Evolutionary conservation across 2,113 vertebrate genomes (phyloP).

Genomic region (Pycnonotus jocosus): DNA sequence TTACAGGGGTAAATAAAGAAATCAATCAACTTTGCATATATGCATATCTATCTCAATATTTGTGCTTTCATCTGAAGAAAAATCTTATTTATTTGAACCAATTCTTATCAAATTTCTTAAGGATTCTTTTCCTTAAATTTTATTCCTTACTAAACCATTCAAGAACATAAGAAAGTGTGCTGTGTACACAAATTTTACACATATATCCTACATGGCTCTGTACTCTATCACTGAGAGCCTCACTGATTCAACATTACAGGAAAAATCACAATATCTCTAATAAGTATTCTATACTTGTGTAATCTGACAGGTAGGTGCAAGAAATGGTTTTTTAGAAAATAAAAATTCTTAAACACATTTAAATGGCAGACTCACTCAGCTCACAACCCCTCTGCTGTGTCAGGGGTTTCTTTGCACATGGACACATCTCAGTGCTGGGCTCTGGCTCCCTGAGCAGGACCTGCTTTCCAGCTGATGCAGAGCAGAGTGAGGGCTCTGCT

Average conservation of each 20-base stretch:
- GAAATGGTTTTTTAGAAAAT: neutral
- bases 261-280: neutral
- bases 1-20: neutral
- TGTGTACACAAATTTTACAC: neutral
- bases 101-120: neutral
- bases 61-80: neutral
- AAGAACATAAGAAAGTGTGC: rapidly evolving
- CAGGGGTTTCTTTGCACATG: neutral
- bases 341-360: neutral
- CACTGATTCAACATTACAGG: neutral
- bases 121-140: neutral
- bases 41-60: neutral
- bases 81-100: neutral
- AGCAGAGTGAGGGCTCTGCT: neutral
- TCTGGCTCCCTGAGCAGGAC: neutral
- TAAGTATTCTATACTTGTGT: neutral
- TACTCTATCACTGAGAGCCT: rapidly evolving
- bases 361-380: neutral
- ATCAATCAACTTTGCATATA: neutral
- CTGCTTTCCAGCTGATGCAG: neutral
- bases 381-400: neutral
- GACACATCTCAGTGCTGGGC: neutral
- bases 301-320: neutral
- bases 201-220: neutral
- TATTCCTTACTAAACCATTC: neutral